These are phyloP conservation scores for Alosa alosa DNA, from an alignment of 2,113 vertebrate species.

Conservation along the genomic window DNA sequence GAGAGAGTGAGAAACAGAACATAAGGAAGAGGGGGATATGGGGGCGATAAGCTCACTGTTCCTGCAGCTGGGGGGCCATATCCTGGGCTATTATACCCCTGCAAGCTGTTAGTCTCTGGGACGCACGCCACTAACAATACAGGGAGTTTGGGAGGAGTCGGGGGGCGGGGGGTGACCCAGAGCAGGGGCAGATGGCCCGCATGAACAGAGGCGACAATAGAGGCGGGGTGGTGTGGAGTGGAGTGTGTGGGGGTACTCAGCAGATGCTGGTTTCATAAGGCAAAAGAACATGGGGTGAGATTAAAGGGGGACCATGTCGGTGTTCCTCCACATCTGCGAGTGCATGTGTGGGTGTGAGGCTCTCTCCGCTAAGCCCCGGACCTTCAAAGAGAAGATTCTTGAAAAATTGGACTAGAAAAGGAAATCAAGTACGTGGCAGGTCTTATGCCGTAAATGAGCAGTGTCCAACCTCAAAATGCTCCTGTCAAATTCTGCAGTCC, in stretches of 20 bases:
- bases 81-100: slow-evolving; percentile 54
- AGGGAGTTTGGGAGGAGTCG: slow-evolving; percentile 30
- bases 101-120: slow-evolving; percentile 65
- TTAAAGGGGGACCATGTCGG: background rate
- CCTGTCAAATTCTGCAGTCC: background rate
- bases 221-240: slow-evolving; percentile 8
- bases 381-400: slow-evolving; percentile 9
- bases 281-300: slow-evolving; percentile 28
- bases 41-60: slow-evolving; percentile 46
- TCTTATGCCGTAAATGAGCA: background rate
- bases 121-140: slow-evolving; percentile 64
- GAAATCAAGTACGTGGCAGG: slow-evolving; percentile 9
- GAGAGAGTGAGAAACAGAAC: background rate
- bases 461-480: background rate
- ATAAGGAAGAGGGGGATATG: background rate
- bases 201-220: slow-evolving; percentile 27
- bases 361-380: background rate
- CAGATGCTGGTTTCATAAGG: slow-evolving; percentile 69
- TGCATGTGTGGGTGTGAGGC: background rate
- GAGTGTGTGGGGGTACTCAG: slow-evolving; percentile 42
- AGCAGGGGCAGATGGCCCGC: slow-evolving; percentile 71
- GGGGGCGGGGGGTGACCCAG: slow-evolving; percentile 55
- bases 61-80: slow-evolving; percentile 50
- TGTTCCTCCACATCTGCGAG: background rate
- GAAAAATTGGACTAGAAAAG: background rate